Evolutionary conservation across 2,797 vertebrate genomes (phyloP).

Genomic region (Sylvilagus floridanus): DNA sequence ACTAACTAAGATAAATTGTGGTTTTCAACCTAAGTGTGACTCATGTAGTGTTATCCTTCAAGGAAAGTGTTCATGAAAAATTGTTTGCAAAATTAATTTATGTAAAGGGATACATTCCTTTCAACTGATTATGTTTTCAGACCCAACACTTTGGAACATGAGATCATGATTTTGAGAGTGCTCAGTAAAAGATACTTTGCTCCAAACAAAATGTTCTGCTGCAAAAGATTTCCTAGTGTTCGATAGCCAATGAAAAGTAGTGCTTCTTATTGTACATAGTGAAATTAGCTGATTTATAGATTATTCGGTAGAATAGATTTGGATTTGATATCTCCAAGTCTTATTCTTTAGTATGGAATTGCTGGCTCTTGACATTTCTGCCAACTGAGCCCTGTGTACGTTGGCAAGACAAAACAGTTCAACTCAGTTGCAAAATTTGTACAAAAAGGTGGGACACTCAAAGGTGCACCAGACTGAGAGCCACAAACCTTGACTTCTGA

Average conservation of each 20-base stretch:
- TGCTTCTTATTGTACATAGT: constrained; percentile 31
- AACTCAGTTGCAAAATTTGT: constrained; percentile 18
- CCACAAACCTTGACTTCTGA: neutral
- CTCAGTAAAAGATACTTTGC: constrained; percentile 40
- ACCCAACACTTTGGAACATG: constrained; percentile 65
- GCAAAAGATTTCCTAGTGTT: constrained; percentile 37
- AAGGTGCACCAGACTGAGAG: neutral
- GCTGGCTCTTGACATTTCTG: constrained; percentile 14
- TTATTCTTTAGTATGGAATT: constrained; percentile 1
- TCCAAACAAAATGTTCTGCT: constrained; percentile 42
- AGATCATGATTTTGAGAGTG: constrained; percentile 54
- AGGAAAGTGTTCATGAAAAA: constrained; percentile 55
- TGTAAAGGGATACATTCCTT: constrained; percentile 69
- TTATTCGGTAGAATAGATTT: constrained; percentile 1
- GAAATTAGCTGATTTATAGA: constrained; percentile 53
- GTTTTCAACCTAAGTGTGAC: constrained; percentile 39
- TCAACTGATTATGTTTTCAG: constrained; percentile 70
- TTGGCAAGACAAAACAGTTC: constrained; percentile 46
- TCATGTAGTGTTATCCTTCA: constrained; percentile 72
- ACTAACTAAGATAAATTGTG: constrained; percentile 70
- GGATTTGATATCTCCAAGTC: constrained; percentile 43
- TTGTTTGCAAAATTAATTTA: constrained; percentile 71
- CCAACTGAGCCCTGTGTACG: constrained; percentile 33
- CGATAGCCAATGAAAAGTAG: constrained; percentile 26
- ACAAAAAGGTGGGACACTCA: neutral